A percentile compares a stretch with the other conserved stretches of the same genome.
phyloP scores from a whole-genome alignment of 2,888 invertebrate species.

The Drosophila formosana region DNA sequence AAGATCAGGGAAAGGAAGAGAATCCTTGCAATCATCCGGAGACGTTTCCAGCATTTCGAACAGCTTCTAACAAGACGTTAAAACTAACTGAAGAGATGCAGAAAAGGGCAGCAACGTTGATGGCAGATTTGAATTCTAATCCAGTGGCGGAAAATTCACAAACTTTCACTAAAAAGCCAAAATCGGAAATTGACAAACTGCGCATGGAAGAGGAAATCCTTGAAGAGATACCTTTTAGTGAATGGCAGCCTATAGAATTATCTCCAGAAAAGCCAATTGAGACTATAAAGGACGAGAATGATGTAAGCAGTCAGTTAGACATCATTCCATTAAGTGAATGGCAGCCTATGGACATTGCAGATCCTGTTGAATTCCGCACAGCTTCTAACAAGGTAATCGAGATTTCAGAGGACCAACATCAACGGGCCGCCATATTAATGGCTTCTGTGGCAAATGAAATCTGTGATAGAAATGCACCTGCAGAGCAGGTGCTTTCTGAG shows the following conservation, averaged over 20 bases:
- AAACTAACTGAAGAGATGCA: neutral
- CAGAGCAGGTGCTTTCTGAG: neutral
- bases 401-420: slow-evolving; percentile 1
- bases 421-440: slow-evolving; percentile 3
- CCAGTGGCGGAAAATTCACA: neutral
- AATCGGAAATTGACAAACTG: neutral
- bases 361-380: neutral
- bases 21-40: neutral
- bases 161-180: neutral
- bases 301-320: neutral
- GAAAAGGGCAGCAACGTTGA: neutral
- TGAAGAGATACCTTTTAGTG: neutral
- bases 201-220: neutral
- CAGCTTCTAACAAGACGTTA: neutral
- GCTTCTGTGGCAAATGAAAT: neutral
- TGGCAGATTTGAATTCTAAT: neutral
- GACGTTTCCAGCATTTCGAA: neutral
- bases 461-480: neutral
- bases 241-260: slow-evolving; percentile 1
- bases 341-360: neutral
- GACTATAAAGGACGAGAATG: neutral
- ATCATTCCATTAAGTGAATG: neutral
- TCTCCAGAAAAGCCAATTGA: neutral
- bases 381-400: neutral
- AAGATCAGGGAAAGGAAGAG: neutral